Percentiles rank a stretch among this genome's conserved stretches.
Evolutionary conservation across 2,113 vertebrate genomes (phyloP).

Genomic region (Nothocercus julius): DNA sequence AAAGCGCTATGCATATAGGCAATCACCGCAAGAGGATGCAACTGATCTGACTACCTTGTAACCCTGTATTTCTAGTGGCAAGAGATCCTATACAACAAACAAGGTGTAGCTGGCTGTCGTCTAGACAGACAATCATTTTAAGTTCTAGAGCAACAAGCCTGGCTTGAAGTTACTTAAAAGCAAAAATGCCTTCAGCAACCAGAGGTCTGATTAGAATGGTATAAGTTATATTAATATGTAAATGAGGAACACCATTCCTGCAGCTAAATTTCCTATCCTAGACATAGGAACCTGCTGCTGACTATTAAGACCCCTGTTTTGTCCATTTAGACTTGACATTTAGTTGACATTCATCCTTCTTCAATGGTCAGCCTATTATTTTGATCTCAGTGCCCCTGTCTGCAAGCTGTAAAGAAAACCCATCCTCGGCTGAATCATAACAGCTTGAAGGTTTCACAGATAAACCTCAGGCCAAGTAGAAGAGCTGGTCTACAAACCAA

Average conservation of each 20-base stretch:
- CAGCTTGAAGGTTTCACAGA: slow-evolving; percentile 41
- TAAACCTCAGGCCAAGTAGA: slow-evolving; percentile 37
- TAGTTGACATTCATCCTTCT: background rate
- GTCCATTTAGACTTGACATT: background rate
- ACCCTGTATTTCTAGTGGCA: slow-evolving; percentile 24
- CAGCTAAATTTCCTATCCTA: slow-evolving; percentile 37
- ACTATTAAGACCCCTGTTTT: background rate
- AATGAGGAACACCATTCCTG: background rate
- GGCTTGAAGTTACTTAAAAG: slow-evolving; percentile 72
- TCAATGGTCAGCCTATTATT: background rate
- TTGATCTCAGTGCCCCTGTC: background rate
- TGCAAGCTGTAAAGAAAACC: slow-evolving; percentile 10
- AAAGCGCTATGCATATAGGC: background rate
- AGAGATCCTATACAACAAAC: background rate
- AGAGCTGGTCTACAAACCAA: slow-evolving; percentile 58
- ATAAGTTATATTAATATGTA: slow-evolving; percentile 41
- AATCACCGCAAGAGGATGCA: background rate
- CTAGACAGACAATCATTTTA: slow-evolving; percentile 56
- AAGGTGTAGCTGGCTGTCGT: slow-evolving; percentile 43
- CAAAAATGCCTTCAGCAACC: slow-evolving; percentile 58
- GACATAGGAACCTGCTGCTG: background rate
- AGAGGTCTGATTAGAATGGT: slow-evolving; percentile 39
- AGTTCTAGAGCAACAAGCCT: slow-evolving; percentile 67
- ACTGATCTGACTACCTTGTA: background rate
- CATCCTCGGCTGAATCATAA: slow-evolving; percentile 25